A percentile compares a stretch with the other conserved stretches of the same genome.
phyloP scores from a whole-genome alignment of 92 coral and sea anemone species.

The Epizoanthus illoricatus region DNA sequence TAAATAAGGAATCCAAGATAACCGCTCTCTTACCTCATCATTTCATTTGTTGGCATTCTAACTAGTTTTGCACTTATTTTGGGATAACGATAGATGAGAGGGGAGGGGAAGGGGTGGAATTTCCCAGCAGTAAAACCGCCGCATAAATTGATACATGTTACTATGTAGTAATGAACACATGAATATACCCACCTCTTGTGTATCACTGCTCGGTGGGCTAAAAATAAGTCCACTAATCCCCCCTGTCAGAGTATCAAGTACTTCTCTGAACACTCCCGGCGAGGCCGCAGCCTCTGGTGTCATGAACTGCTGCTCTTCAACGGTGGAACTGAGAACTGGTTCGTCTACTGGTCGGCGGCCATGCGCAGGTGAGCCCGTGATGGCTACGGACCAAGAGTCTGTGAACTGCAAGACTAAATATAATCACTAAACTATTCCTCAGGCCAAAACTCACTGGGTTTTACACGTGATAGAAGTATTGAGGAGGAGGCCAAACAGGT shows the following conservation, averaged over 20 bases:
- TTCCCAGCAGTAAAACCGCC: too few relatives aligned
- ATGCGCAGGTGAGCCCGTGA: conserved; percentile 8
- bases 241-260: conserved; percentile 4
- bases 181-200: conserved; percentile 8
- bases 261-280: neutral
- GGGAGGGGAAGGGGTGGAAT: too few relatives aligned
- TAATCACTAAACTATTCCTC: neutral
- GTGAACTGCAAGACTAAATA: conserved; percentile 10
- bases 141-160: too few relatives aligned
- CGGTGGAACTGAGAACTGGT: neutral
- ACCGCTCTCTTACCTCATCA: too few relatives aligned
- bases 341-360: neutral
- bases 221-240: conserved; percentile 7
- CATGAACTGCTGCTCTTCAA: conserved; percentile 2
- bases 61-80: too few relatives aligned
- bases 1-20: too few relatives aligned
- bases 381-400: conserved; percentile 32
- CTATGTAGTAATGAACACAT: too few relatives aligned
- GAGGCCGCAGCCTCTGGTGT: conserved; percentile 7
- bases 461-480: neutral
- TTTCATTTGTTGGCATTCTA: too few relatives aligned
- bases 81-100: too few relatives aligned
- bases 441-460: neutral
- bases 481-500: too few relatives aligned
- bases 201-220: neutral